These are phyloP conservation scores for Euura lappo DNA, from an alignment of 1,140 invertebrate species.

Conservation along the genomic window DNA sequence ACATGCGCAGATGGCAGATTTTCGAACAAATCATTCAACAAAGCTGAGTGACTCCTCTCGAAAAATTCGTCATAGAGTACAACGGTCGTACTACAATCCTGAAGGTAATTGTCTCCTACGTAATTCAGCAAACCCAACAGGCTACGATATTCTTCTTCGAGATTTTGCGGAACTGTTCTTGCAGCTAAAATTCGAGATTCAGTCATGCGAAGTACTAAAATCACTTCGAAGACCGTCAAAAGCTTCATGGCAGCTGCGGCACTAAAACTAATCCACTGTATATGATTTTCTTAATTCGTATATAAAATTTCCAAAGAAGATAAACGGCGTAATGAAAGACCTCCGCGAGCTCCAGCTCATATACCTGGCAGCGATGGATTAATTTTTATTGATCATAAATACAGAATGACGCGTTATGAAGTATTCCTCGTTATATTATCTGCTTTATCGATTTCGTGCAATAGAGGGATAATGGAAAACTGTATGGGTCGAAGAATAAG, in stretches of 20 bases:
- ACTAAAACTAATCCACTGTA: too few relatives aligned
- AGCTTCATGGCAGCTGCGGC: too few relatives aligned
- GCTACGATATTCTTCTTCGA: background rate
- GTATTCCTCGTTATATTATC: too few relatives aligned
- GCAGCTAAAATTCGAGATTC: too few relatives aligned
- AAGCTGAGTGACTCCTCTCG: background rate
- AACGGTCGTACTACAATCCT: background rate
- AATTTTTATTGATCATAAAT: slow-evolving; percentile 3
- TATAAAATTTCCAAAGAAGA: too few relatives aligned
- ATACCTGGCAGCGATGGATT: background rate
- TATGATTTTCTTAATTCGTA: too few relatives aligned
- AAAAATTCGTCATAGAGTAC: background rate
- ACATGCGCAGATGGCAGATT: background rate
- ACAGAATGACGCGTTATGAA: background rate
- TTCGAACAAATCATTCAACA: background rate
- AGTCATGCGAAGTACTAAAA: too few relatives aligned
- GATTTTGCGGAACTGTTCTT: background rate
- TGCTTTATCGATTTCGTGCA: too few relatives aligned
- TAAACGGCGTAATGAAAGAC: too few relatives aligned
- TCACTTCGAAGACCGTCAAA: too few relatives aligned
- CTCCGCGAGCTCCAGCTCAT: background rate
- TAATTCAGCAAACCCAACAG: background rate
- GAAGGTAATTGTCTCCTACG: background rate
- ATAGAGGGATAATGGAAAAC: too few relatives aligned
- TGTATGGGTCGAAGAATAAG: too few relatives aligned